Conservation (phyloP, 2,797 vertebrate species). For the Molothrus aeneus region DNA sequence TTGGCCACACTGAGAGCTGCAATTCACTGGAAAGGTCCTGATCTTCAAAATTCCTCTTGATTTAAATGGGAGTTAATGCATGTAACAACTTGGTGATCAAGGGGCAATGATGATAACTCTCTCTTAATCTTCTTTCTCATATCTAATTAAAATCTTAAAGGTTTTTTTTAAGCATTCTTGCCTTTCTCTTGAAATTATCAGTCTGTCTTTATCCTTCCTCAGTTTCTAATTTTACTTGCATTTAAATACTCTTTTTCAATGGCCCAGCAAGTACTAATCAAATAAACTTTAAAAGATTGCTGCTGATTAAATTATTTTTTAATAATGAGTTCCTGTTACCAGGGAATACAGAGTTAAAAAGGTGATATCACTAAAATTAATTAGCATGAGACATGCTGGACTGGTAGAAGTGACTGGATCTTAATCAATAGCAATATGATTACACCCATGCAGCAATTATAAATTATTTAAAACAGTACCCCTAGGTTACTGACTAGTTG, state of each 20-base stretch:
- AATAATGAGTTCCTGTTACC: slow-evolving; percentile 79
- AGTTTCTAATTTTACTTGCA: slow-evolving; percentile 26
- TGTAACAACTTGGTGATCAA: slow-evolving; percentile 14
- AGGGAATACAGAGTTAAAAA: slow-evolving; percentile 83
- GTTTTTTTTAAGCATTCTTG: background rate
- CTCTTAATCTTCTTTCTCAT: slow-evolving; percentile 2
- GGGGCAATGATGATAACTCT: background rate
- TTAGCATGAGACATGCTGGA: slow-evolving; percentile 88
- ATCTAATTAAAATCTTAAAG: background rate
- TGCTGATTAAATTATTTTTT: slow-evolving; percentile 79
- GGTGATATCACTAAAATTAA: slow-evolving; percentile 81
- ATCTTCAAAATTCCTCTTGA: background rate
- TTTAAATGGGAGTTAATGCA: background rate
- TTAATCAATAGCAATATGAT: slow-evolving; percentile 98
- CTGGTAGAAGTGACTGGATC: slow-evolving; percentile 85
- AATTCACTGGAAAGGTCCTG: background rate
- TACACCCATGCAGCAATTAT: slow-evolving; percentile 89
- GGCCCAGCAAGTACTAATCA: slow-evolving; percentile 56
- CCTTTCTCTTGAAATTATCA: background rate
- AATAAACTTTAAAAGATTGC: slow-evolving; percentile 69
- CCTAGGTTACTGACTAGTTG: slow-evolving; percentile 93
- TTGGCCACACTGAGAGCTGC: background rate
- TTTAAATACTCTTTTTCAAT: slow-evolving; percentile 46
- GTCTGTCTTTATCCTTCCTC: background rate
- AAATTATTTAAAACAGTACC: slow-evolving; percentile 96